These are phyloP conservation scores for Gymnoscopelus braueri DNA, from an alignment of 2,797 vertebrate genomes.

Conservation along the genomic window DNA sequence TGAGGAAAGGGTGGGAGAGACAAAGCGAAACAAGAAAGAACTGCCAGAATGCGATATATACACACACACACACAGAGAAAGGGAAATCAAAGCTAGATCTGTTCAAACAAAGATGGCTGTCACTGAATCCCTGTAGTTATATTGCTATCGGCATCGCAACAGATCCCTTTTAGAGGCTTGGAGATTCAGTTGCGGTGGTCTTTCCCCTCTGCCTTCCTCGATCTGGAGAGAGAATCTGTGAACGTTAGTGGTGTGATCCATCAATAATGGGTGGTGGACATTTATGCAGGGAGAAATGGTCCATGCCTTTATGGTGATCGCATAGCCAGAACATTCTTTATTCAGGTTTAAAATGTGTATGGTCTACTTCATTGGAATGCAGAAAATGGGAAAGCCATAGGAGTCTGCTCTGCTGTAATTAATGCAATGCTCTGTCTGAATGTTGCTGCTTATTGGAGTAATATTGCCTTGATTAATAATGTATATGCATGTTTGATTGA, in stretches of 20 bases:
- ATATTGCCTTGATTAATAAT: constrained; percentile 44
- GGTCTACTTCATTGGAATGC: constrained; percentile 15
- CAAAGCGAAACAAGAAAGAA: no score
- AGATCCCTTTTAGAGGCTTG: constrained; percentile 36
- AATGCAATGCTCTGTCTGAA: constrained; percentile 18
- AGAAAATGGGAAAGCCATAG: constrained; percentile 4
- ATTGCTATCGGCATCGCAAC: constrained; percentile 47
- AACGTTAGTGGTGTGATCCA: constrained; percentile 32
- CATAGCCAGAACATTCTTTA: constrained; percentile 2
- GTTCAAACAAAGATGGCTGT: constrained; percentile 38
- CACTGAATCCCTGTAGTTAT: constrained; percentile 38
- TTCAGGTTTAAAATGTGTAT: background rate
- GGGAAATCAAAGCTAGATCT: constrained; percentile 39
- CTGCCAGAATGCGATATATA: no score
- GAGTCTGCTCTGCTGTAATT: constrained; percentile 8
- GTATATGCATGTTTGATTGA: constrained; percentile 22
- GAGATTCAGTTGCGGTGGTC: constrained; percentile 32
- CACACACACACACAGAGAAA: background rate
- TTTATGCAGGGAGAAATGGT: background rate
- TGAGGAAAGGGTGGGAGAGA: no score
- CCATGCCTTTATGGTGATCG: no score
- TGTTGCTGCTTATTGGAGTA: constrained; percentile 29
- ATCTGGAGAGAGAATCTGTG: constrained; percentile 6
- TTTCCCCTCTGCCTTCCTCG: constrained; percentile 22
- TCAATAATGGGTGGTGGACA: constrained; percentile 26